Evolutionary conservation across 2,797 vertebrate genomes (phyloP), one percentile per base, ranked within the genome.

Genomic region (Melanotaenia trifasciata): DNA sequence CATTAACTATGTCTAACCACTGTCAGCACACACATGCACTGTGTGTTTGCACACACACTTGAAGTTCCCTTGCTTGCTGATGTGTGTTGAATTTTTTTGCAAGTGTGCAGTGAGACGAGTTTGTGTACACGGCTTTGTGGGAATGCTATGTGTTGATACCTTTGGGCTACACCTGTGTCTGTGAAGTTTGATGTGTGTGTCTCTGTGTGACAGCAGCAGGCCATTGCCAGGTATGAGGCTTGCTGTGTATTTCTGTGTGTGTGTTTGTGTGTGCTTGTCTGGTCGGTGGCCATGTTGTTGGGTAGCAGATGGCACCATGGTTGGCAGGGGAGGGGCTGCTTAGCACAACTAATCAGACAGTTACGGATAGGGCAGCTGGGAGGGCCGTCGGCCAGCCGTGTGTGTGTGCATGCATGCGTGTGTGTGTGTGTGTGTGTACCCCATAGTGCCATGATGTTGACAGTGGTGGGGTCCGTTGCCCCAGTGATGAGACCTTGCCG

Each of bases 331-430:
- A 97, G 97, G 98, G 97, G 97, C 97, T 99, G 96, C 97, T 99
- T 98, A 98, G 97, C 97, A 98, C 96, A 99, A 97, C 97, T 99
- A 99, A 99, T 99, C 97, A 99, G 97, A 99, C 97, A 99, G 97
- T 98, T 98, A 99, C 97, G 96, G 97, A 99, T 99, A 97, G 97
- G 97, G 97, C 97, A 99, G 97, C 97, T 98, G 97, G 97, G 97
- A 97, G 95, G 96, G 96, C 97, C 96, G 96, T 96, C 94, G 96
- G 96, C 97, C 95, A 97, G 96, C 96, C 95, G 92, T 88, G 75
- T 76, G 81, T 56, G 75, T 65, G 61, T 53, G 93, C 64, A 70
- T 43, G 66, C 43, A 92, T 88, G 86, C 70, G 54, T 18, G 43
- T 45, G 43, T 67, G 70, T 66, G 70, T 66, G 74, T 80, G 76